A percentile compares a stretch with the other conserved stretches of the same genome.
Conservation (phyloP, 1,140 invertebrate genomes). For the Calephelis virginiensis region DNA sequence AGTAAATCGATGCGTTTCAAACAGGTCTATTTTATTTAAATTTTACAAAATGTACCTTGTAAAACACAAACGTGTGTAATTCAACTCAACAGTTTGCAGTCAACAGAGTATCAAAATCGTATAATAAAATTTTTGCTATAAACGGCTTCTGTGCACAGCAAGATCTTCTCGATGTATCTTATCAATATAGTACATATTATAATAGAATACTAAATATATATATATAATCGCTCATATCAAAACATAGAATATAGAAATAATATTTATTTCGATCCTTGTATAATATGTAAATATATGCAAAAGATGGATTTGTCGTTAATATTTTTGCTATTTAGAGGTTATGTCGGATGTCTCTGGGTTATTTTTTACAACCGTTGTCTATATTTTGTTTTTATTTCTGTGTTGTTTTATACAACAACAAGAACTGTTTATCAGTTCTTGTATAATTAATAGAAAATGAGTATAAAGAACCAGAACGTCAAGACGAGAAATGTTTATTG, state of each 20-base stretch:
- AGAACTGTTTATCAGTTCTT: no score
- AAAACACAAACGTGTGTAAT: no score
- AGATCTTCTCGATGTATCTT: neutral
- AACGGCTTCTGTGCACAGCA: neutral
- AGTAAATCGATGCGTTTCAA: no score
- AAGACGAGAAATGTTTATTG: no score
- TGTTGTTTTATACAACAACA: no score
- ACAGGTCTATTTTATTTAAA: no score
- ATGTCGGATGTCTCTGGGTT: slow-evolving; percentile 16
- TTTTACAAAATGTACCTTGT: no score
- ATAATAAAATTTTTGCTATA: neutral
- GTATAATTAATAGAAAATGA: no score
- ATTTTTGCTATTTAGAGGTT: slow-evolving; percentile 25
- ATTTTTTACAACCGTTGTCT: slow-evolving; percentile 11
- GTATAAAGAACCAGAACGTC: no score
- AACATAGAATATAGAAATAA: slow-evolving; percentile 14
- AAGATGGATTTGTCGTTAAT: slow-evolving; percentile 42
- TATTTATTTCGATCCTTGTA: slow-evolving; percentile 43
- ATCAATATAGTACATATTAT: neutral
- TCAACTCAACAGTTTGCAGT: no score
- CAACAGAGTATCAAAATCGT: no score
- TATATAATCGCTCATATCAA: slow-evolving; percentile 11
- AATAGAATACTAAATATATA: slow-evolving; percentile 10
- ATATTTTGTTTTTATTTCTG: neutral
- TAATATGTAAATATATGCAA: slow-evolving; percentile 73